phyloP scores from a whole-genome alignment of 2,113 vertebrate species.

The Fulica atra region DNA sequence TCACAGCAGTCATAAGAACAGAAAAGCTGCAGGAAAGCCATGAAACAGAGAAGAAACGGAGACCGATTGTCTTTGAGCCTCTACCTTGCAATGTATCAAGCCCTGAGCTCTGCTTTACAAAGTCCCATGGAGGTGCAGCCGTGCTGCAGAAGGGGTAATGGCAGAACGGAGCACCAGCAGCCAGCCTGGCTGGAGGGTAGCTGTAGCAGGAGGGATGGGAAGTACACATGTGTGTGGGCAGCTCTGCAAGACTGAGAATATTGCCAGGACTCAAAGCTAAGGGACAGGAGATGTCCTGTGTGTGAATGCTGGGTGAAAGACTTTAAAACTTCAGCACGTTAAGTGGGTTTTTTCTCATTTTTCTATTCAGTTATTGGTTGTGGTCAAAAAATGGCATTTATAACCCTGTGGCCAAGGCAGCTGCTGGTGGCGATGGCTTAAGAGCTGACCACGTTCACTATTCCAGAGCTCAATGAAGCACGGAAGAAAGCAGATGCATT shows the following conservation, averaged over 20 bases:
- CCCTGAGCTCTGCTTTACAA: not conserved
- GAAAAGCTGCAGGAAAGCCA: not conserved
- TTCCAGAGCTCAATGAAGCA: not conserved
- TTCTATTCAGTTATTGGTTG: not conserved
- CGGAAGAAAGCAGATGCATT: not conserved
- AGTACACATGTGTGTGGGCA: not conserved
- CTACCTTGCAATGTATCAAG: fast-evolving
- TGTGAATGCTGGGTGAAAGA: not conserved
- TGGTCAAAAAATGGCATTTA: not conserved
- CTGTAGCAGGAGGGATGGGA: not conserved
- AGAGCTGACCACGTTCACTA: not conserved
- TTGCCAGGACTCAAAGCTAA: not conserved
- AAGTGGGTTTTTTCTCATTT: not conserved
- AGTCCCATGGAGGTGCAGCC: not conserved
- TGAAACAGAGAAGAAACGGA: not conserved
- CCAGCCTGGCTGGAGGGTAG: not conserved
- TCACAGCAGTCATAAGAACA: not conserved
- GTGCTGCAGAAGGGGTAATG: not conserved
- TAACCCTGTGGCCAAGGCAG: not conserved
- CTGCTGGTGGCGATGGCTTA: not conserved
- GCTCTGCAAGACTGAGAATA: not conserved
- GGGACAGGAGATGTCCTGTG: not conserved
- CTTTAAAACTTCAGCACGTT: not conserved
- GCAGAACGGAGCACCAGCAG: not conserved
- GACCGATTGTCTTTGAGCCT: not conserved